Conservation (phyloP, 2,113 vertebrate genomes). For the Laticauda colubrina region DNA sequence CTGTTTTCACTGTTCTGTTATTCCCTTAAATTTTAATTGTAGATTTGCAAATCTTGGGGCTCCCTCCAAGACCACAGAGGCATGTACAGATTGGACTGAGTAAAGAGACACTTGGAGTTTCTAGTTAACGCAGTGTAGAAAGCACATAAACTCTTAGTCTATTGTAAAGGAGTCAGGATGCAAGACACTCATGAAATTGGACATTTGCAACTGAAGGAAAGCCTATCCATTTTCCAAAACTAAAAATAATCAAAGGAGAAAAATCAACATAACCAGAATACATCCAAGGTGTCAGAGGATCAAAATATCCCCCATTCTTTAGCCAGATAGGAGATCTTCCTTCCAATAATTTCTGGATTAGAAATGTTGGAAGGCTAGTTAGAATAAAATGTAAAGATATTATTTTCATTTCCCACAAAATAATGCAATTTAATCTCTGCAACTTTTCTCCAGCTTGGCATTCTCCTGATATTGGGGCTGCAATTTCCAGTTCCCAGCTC, state of each 20-base stretch:
- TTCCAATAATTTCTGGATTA: neutral
- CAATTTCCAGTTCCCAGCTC: neutral
- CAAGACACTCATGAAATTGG: neutral
- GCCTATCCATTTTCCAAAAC: neutral
- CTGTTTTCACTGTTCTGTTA: neutral
- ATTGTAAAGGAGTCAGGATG: neutral
- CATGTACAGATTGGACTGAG: neutral
- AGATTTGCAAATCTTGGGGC: neutral
- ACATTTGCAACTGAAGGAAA: neutral
- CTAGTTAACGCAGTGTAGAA: neutral
- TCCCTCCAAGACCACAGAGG: neutral
- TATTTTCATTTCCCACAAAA: neutral
- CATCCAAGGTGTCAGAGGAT: neutral
- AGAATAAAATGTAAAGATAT: neutral
- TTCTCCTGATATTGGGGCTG: neutral
- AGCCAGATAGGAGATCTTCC: neutral
- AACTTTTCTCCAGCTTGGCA: neutral
- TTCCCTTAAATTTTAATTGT: neutral
- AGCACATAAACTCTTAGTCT: neutral
- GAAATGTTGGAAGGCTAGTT: neutral
- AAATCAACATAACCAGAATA: neutral
- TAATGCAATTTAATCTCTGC: neutral
- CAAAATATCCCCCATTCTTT: neutral
- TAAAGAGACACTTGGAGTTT: neutral
- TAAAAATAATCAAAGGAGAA: neutral